Conservation (phyloP, 1,140 invertebrate species). For the Macrocentrus cingulum region DNA sequence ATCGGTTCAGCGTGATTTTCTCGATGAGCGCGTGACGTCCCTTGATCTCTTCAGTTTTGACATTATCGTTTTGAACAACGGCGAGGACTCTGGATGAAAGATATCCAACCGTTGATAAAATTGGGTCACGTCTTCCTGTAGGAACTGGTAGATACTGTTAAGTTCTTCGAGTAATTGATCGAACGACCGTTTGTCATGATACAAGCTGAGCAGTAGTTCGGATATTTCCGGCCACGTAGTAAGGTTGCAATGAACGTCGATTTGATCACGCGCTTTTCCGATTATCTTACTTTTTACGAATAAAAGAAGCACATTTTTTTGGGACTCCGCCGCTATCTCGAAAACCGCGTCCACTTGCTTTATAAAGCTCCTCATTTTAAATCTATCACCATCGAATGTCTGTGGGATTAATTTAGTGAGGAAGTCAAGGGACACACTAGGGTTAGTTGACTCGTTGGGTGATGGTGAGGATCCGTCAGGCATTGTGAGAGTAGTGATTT, state of each 20-base stretch:
- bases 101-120: slow-evolving; percentile 23
- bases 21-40: background rate
- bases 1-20: background rate
- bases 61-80: background rate
- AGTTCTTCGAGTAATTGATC: slow-evolving; percentile 26
- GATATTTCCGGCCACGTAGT: slow-evolving; percentile 26
- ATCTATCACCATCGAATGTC: slow-evolving; percentile 2
- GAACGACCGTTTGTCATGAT: slow-evolving; percentile 23
- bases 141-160: slow-evolving; percentile 12
- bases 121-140: slow-evolving; percentile 16
- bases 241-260: slow-evolving; percentile 26
- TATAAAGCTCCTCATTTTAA: slow-evolving; percentile 20
- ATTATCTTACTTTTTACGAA: slow-evolving; percentile 25
- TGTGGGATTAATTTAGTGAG: slow-evolving; percentile 20
- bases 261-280: slow-evolving; percentile 21
- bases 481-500: too few relatives aligned
- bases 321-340: slow-evolving; percentile 3
- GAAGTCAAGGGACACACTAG: slow-evolving; percentile 10
- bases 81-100: background rate
- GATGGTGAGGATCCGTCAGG: too few relatives aligned
- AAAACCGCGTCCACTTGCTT: slow-evolving; percentile 24
- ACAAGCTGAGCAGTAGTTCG: slow-evolving; percentile 22
- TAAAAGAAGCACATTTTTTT: slow-evolving; percentile 13
- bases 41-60: background rate
- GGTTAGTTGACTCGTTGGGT: too few relatives aligned